Evolutionary conservation across 1,140 invertebrate genomes (phyloP).

Genomic region (Drosophila pachea): DNA sequence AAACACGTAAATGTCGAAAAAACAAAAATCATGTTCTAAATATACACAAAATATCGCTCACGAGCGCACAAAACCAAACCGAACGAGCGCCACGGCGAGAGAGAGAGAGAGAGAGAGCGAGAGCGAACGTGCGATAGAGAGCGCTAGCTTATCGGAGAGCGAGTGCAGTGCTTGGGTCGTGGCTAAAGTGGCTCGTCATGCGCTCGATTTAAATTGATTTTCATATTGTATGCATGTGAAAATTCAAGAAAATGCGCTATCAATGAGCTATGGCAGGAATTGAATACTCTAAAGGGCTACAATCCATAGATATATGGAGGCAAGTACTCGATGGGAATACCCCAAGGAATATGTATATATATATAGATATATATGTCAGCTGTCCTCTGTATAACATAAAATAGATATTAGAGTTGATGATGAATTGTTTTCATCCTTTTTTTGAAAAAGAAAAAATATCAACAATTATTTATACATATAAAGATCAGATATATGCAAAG

Average conservation of each 20-base stretch:
- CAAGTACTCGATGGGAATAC: background rate
- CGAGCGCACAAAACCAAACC: conserved; percentile 20
- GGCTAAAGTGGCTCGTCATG: conserved; percentile 32
- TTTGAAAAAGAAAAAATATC: background rate
- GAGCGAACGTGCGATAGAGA: conserved; percentile 1
- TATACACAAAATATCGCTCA: conserved; percentile 55
- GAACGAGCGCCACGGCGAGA: background rate
- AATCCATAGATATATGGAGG: background rate
- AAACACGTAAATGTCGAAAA: conserved; percentile 66
- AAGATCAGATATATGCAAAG: background rate
- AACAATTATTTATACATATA: background rate
- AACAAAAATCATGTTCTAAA: conserved; percentile 74
- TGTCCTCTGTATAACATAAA: too few species aligned
- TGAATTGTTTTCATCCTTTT: too few species aligned
- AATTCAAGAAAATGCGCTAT: background rate
- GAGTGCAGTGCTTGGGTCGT: conserved; percentile 48
- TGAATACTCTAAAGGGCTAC: conserved; percentile 2
- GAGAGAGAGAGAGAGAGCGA: conserved; percentile 8
- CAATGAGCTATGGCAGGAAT: too few species aligned
- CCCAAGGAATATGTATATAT: background rate
- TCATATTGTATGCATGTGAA: conserved; percentile 37
- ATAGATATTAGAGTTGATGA: too few species aligned
- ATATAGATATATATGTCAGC: too few species aligned
- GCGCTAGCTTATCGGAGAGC: conserved; percentile 1
- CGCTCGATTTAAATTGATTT: conserved; percentile 55